Conservation (phyloP, 1,140 invertebrate genomes). For the Palaemon carinicauda region DNA sequence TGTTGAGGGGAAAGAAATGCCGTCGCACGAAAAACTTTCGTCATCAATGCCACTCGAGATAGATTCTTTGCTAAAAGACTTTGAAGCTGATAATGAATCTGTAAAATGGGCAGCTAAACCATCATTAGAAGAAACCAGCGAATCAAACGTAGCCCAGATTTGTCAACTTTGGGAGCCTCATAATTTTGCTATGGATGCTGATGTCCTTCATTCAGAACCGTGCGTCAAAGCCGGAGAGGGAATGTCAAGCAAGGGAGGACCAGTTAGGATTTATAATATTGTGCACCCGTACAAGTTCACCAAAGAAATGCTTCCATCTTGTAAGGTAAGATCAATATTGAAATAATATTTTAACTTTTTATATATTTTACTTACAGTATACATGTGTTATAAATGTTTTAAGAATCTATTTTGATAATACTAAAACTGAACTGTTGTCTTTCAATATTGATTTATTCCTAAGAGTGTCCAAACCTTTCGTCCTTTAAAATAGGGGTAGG, state of each 20-base stretch:
- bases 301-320: conserved; percentile 34
- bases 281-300: conserved; percentile 42
- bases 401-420: too few species aligned
- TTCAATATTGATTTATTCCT: too few species aligned
- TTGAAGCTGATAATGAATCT: conserved; percentile 3
- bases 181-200: conserved; percentile 44
- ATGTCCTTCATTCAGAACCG: conserved; percentile 9
- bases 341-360: too few species aligned
- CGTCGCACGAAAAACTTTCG: background rate
- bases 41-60: background rate
- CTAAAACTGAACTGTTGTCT: too few species aligned
- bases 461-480: too few species aligned
- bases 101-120: conserved; percentile 31
- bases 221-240: background rate
- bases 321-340: too few species aligned
- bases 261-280: conserved; percentile 34
- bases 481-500: too few species aligned
- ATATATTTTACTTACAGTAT: too few species aligned
- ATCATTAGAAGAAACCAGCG: background rate
- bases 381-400: too few species aligned
- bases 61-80: conserved; percentile 9
- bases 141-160: conserved; percentile 14
- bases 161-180: conserved; percentile 36
- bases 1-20: too few species aligned
- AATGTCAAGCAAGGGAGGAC: background rate